Conservation (phyloP, 2,797 vertebrate species). For the Todus mexicanus region DNA sequence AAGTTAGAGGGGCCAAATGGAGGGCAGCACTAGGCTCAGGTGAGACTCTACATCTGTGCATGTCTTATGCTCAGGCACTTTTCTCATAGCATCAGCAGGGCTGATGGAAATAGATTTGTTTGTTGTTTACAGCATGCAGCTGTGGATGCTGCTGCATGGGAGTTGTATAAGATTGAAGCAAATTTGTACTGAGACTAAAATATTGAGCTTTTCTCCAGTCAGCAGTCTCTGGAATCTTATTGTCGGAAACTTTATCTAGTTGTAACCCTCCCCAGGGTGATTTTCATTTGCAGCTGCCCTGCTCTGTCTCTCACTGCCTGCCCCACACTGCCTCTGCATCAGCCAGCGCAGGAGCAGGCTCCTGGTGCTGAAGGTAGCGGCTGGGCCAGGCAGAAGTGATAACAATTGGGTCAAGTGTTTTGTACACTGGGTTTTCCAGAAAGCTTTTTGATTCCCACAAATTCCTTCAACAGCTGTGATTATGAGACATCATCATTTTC, state of each 20-base stretch:
- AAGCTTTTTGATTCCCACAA: neutral
- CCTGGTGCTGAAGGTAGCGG: neutral
- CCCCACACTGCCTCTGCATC: constrained; percentile 48
- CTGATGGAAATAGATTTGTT: constrained; percentile 85
- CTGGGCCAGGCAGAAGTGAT: constrained; percentile 3
- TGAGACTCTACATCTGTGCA: constrained; percentile 91
- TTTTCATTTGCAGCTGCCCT: constrained; percentile 82
- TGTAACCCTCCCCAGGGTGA: constrained; percentile 80
- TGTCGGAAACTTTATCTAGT: constrained; percentile 86
- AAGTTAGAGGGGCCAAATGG: constrained; percentile 84
- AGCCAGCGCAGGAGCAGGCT: constrained; percentile 46
- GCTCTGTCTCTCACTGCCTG: constrained; percentile 71
- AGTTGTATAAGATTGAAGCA: constrained; percentile 85
- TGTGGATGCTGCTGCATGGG: constrained; percentile 88
- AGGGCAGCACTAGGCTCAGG: constrained; percentile 89
- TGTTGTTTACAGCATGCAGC: constrained; percentile 91
- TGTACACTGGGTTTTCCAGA: neutral
- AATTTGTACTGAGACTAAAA: constrained; percentile 87
- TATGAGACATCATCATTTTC: constrained; percentile 18
- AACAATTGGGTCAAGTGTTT: neutral
- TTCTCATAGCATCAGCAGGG: constrained; percentile 83
- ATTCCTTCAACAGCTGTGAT: neutral
- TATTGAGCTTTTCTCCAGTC: constrained; percentile 81
- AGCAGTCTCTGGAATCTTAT: constrained; percentile 84
- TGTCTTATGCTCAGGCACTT: constrained; percentile 80